phyloP scores from a whole-genome alignment of 2,797 vertebrate species.

The Halcyon leucocephala region DNA sequence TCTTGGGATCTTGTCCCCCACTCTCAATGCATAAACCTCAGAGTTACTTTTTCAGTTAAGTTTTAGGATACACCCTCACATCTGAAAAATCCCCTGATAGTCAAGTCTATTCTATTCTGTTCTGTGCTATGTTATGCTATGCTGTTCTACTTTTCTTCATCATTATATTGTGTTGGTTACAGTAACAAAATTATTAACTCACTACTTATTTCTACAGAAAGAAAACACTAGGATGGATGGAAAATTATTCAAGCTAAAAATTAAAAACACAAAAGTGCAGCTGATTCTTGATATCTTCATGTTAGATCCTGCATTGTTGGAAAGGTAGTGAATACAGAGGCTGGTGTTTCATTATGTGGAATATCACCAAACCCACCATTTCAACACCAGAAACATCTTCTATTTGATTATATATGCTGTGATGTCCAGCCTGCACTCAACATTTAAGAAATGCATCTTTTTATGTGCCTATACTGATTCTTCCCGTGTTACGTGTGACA shows the following conservation, averaged over 20 bases:
- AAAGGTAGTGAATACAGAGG: neutral
- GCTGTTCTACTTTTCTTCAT: neutral
- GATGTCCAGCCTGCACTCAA: neutral
- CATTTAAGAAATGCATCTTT: neutral
- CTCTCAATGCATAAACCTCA: neutral
- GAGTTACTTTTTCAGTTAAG: neutral
- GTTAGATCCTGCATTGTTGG: neutral
- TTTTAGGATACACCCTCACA: neutral
- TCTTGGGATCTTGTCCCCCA: neutral
- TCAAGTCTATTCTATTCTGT: neutral
- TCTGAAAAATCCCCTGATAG: neutral
- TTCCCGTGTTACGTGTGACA: neutral
- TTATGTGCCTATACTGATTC: neutral
- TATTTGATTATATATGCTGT: neutral
- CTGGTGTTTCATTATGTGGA: neutral
- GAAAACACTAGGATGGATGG: neutral
- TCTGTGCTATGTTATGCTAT: neutral
- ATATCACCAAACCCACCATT: neutral
- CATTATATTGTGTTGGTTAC: neutral
- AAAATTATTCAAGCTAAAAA: conserved; percentile 1
- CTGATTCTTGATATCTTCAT: neutral
- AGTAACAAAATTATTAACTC: neutral
- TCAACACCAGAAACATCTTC: neutral
- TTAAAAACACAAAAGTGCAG: neutral
- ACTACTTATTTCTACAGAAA: neutral